Evolutionary conservation across 2,113 vertebrate genomes (phyloP), one percentile per base, ranked within the genome.

Genomic region (Microcebus lehilahytsara): DNA sequence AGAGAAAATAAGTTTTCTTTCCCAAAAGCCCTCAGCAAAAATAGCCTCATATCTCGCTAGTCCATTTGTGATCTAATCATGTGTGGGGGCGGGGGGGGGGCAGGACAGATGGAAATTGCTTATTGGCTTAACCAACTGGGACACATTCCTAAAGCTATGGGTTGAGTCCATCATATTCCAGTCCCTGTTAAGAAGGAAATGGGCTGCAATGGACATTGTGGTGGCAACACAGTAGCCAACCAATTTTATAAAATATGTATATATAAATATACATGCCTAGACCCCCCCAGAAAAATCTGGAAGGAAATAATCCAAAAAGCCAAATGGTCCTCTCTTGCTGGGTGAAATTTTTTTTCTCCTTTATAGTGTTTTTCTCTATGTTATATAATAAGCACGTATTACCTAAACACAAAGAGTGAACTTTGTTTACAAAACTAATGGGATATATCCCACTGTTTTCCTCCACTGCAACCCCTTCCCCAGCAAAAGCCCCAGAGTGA

Each of bases 401-500:
- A 92, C 20, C 62, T 89, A 94, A 81, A 91, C 49, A 64, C n/a
- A 95, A 78, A 64, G 7, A 69, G 22, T 93, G 80, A 96, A 46
- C 17, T 60, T 74, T 92, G 37, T 89, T 95, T 85, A 80, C 30
- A 62, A 83, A 95, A 90, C 89, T 32, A 77, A 85, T 25, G 74
- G 51, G 69, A 34, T 75, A 49, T 32, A 91, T 53, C 46, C n/a
- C n/a, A 64, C 4, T 56, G 23, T n/a, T 30, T 95, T 64, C 42
- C 62, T 67, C 56, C 86, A 22, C 30, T 23, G 13, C 19, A 51
- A 19, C 34, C 69, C 20, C 42, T 11, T 40, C 13, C 17, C 64
- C 25, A 89, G 37, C 42, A 84, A 84, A 22, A 49, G 51, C 30
- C 91, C 71, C 79, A 27, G 19, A 85, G 62, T 53, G 17, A 42